A percentile compares a stretch with the other conserved stretches of the same genome.
phyloP scores from a whole-genome alignment of 2,113 vertebrate species.

The Tonatia bakeri region DNA sequence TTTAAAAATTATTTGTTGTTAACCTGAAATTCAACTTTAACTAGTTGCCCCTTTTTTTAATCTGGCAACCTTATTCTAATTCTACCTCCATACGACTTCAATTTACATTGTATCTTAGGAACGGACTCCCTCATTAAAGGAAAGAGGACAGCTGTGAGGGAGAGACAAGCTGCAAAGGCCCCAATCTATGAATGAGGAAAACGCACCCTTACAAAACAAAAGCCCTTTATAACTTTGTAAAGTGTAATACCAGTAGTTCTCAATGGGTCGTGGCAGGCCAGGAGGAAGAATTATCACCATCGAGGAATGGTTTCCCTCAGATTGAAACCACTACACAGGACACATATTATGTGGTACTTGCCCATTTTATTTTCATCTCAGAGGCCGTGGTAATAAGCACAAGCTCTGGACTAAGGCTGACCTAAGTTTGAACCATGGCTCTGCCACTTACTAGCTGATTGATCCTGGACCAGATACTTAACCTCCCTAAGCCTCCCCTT shows the following conservation, averaged over 20 bases:
- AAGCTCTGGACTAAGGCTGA: not conserved
- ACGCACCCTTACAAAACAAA: not conserved
- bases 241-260: not conserved
- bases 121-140: not conserved
- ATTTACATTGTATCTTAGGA: not conserved
- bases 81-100: not conserved
- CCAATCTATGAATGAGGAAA: not conserved
- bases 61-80: not conserved
- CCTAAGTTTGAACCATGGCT: not conserved
- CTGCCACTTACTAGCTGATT: not conserved
- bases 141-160: not conserved
- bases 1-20: not conserved
- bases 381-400: not conserved
- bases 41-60: not conserved
- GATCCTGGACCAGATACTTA: not conserved
- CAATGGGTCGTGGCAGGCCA: not conserved
- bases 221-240: not conserved
- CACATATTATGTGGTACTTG: not conserved
- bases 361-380: not conserved
- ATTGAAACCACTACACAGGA: not conserved
- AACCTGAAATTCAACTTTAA: conserved; percentile 11
- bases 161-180: not conserved
- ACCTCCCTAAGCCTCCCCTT: not conserved
- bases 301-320: not conserved
- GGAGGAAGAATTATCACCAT: not conserved